Percentiles rank a stretch among this genome's conserved stretches.
These are phyloP conservation scores for Ormyrus thymus DNA, from an alignment of 2,888 invertebrate species.

Conservation along the genomic window DNA sequence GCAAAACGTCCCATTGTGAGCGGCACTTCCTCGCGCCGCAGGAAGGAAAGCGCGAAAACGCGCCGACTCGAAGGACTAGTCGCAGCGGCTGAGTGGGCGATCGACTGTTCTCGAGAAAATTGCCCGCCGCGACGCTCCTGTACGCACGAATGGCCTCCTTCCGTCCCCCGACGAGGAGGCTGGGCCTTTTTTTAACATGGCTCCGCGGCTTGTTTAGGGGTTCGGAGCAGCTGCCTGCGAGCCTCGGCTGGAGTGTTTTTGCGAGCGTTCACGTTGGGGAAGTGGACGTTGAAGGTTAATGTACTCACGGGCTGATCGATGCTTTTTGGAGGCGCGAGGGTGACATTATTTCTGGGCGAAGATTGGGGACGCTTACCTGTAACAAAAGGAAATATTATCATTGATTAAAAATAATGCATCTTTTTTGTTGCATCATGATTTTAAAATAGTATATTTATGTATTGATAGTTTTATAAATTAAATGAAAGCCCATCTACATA, in stretches of 20 bases:
- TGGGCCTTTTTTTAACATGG: background rate
- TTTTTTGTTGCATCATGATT: no score
- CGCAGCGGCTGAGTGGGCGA: background rate
- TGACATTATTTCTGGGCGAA: background rate
- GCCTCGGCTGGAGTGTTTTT: background rate
- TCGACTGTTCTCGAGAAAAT: conserved; percentile 34
- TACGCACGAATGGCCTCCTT: background rate
- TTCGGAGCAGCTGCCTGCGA: conserved; percentile 22
- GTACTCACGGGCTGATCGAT: conserved; percentile 43
- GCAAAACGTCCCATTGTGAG: no score
- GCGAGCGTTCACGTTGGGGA: background rate
- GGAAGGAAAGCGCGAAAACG: conserved; percentile 26
- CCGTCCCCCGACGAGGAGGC: background rate
- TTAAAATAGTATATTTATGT: no score
- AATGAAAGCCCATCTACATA: no score
- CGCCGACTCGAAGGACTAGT: no score
- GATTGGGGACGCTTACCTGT: conserved; percentile 30
- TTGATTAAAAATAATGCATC: background rate
- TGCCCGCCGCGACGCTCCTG: conserved; percentile 3
- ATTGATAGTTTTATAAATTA: no score
- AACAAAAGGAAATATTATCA: conserved; percentile 19
- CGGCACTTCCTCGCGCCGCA: background rate
- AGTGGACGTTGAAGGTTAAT: conserved; percentile 36
- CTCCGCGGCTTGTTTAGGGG: conserved; percentile 10
- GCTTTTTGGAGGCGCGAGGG: background rate